Conservation (phyloP, 2,888 invertebrate genomes). For the Sialis fuliginosa region DNA sequence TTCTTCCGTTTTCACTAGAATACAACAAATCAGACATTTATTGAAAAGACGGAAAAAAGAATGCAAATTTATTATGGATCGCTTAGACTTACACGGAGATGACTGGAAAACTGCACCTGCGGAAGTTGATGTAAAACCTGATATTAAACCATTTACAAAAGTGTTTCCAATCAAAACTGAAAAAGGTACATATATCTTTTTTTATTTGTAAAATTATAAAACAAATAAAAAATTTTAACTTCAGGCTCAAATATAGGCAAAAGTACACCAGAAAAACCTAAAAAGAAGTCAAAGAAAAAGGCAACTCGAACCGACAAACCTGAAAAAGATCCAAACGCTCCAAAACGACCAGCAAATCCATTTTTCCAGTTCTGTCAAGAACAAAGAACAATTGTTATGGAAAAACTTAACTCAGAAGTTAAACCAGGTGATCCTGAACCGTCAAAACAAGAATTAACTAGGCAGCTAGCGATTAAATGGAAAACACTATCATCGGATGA, state of each 20-base stretch:
- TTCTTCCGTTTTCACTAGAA: constrained; percentile 24
- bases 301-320: constrained; percentile 37
- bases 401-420: constrained; percentile 36
- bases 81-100: constrained; percentile 51
- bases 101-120: constrained; percentile 40
- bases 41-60: constrained; percentile 48
- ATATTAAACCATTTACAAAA: constrained; percentile 8
- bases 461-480: constrained; percentile 58
- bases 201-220: background rate
- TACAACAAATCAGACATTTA: constrained; percentile 52
- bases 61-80: constrained; percentile 46
- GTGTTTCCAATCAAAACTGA: constrained; percentile 8
- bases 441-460: constrained; percentile 55
- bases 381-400: constrained; percentile 53
- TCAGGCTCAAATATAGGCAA: constrained; percentile 10
- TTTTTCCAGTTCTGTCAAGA: constrained; percentile 70
- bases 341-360: constrained; percentile 63
- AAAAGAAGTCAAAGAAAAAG: constrained; percentile 35
- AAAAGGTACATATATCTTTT: constrained; percentile 15
- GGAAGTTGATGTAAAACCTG: constrained; percentile 32
- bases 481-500: constrained; percentile 48
- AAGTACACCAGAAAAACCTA: constrained; percentile 18
- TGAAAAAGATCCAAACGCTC: constrained; percentile 53
- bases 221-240: constrained; percentile 2
- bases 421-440: constrained; percentile 46